Percentiles rank a stretch among this genome's conserved stretches.
phyloP scores from a whole-genome alignment of 2,888 invertebrate genomes.

The Andrena trimmerana region DNA sequence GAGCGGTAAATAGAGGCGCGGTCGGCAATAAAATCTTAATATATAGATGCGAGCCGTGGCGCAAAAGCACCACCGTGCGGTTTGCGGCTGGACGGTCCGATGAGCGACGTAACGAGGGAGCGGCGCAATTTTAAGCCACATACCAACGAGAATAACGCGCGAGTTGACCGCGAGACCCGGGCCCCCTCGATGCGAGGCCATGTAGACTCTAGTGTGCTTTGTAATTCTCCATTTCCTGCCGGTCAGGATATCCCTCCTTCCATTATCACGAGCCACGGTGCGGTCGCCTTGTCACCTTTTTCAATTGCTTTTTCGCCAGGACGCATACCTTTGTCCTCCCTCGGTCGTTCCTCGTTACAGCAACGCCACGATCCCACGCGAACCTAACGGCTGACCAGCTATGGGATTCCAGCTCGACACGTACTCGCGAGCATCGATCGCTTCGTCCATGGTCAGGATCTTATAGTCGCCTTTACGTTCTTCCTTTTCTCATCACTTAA shows the following conservation, averaged over 20 bases:
- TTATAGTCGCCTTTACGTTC: no score
- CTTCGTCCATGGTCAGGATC: no score
- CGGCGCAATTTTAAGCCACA: constrained; percentile 70
- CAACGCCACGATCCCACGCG: constrained; percentile 19
- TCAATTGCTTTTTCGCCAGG: constrained; percentile 30
- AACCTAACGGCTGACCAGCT: not conserved
- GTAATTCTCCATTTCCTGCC: constrained; percentile 77
- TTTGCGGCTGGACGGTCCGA: constrained; percentile 81
- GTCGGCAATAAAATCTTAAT: constrained; percentile 69
- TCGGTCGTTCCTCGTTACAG: constrained; percentile 26
- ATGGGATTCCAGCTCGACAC: not conserved
- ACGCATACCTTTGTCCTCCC: constrained; percentile 6
- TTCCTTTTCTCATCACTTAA: no score
- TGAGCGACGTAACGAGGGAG: constrained; percentile 77
- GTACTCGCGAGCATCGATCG: not conserved
- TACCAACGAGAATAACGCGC: constrained; percentile 68
- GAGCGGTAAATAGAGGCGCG: constrained; percentile 53
- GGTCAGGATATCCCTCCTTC: constrained; percentile 18
- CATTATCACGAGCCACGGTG: constrained; percentile 45
- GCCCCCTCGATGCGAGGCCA: constrained; percentile 50
- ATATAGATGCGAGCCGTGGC: constrained; percentile 65
- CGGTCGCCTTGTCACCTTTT: constrained; percentile 54
- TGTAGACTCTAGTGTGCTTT: constrained; percentile 65
- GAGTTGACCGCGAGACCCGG: constrained; percentile 42
- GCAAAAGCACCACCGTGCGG: constrained; percentile 74